These are phyloP conservation scores for Microplitis deprimator DNA, from an alignment of 2,888 invertebrate species.

Conservation along the genomic window DNA sequence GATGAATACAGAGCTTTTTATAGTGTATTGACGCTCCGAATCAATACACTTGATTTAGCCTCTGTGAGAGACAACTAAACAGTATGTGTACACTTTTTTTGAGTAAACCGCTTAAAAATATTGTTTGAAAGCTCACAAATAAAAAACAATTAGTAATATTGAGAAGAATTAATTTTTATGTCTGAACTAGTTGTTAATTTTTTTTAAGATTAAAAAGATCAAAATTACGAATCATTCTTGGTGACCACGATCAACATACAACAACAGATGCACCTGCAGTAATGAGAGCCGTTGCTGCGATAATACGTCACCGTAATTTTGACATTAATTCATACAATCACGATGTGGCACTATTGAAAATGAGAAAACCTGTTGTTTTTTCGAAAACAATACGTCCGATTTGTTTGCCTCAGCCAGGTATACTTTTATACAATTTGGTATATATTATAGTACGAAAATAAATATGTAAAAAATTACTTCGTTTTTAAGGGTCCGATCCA, in stretches of 20 bases:
- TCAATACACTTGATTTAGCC: neutral
- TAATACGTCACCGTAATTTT: slow-evolving; percentile 86
- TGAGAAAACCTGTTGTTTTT: slow-evolving; percentile 84
- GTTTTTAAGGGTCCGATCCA: slow-evolving; percentile 75
- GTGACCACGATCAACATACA: slow-evolving; percentile 87
- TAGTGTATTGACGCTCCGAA: neutral
- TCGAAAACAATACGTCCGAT: slow-evolving; percentile 84
- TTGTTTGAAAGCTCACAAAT: too few species aligned
- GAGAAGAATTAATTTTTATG: neutral
- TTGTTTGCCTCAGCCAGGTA: slow-evolving; percentile 77
- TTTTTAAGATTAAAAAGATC: slow-evolving; percentile 80
- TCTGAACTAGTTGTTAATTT: neutral
- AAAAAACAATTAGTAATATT: too few species aligned
- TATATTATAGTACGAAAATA: too few species aligned
- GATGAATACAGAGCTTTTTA: too few species aligned
- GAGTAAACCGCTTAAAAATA: too few species aligned
- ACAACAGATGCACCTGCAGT: slow-evolving; percentile 85
- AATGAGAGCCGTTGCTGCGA: slow-evolving; percentile 85
- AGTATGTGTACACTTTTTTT: neutral
- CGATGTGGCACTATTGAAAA: slow-evolving; percentile 84
- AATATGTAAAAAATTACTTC: neutral
- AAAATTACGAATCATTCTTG: slow-evolving; percentile 86
- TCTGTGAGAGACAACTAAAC: neutral
- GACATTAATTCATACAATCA: slow-evolving; percentile 90
- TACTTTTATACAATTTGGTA: neutral